These are phyloP conservation scores for Hycleus cichorii DNA, from an alignment of 1,140 invertebrate species.

Conservation along the genomic window DNA sequence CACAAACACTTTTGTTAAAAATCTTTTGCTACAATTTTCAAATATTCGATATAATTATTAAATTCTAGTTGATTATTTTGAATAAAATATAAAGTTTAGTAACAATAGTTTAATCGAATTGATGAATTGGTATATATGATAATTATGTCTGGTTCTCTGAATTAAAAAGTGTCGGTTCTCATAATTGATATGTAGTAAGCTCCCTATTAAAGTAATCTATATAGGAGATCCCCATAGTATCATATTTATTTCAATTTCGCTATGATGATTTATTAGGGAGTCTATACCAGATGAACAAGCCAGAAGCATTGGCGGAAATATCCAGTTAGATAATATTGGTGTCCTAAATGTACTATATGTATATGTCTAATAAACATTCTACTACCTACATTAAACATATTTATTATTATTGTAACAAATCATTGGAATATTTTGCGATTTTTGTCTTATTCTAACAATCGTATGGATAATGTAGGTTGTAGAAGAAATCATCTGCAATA, in stretches of 20 bases:
- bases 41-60: too few relatives aligned
- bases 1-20: too few relatives aligned
- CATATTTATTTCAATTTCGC: conserved; percentile 19
- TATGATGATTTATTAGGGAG: conserved; percentile 13
- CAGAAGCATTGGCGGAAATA: conserved; percentile 16
- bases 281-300: conserved; percentile 6
- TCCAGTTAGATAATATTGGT: conserved; percentile 15
- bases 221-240: conserved; percentile 11
- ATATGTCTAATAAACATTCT: background rate
- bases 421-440: background rate
- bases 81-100: too few relatives aligned
- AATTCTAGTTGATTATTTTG: too few relatives aligned
- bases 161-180: conserved; percentile 16
- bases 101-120: too few relatives aligned
- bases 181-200: conserved; percentile 9
- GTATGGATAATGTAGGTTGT: too few relatives aligned
- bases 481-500: background rate
- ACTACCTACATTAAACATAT: conserved; percentile 1
- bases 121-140: too few relatives aligned
- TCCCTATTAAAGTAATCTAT: conserved; percentile 16
- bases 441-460: background rate
- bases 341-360: conserved; percentile 5
- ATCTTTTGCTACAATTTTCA: too few relatives aligned
- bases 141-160: background rate
- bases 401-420: background rate